Conservation (phyloP, 1,140 invertebrate genomes). For the Saxidomus purpurata region DNA sequence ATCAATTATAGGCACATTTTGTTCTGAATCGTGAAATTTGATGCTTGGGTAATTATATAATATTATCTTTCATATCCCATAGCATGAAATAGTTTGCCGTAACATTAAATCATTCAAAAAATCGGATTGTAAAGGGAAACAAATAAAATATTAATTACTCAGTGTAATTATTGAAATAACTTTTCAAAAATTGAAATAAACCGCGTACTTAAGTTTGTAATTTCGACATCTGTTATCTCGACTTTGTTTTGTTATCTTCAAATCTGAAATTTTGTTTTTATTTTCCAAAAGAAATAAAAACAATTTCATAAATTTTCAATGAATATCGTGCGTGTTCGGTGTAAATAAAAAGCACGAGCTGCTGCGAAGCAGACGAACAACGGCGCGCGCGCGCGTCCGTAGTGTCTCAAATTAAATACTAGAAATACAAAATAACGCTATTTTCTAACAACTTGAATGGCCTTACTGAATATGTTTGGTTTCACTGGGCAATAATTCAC, state of each 20-base stretch:
- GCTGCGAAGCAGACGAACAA: conserved; percentile 22
- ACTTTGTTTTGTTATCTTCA: not conserved
- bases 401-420: conserved; percentile 40
- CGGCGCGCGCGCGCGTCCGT: conserved; percentile 28
- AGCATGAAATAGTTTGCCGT: not conserved
- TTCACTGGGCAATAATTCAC: conserved; percentile 28
- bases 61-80: not conserved
- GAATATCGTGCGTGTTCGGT: not conserved
- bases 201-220: not conserved
- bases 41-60: not conserved
- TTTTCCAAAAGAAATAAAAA: not conserved
- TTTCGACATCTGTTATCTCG: conserved; percentile 36
- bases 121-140: not conserved
- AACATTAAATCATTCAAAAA: conserved; percentile 17
- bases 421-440: conserved; percentile 44
- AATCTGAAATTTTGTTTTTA: not conserved
- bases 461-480: not conserved
- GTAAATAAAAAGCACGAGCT: conserved; percentile 24
- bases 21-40: not conserved
- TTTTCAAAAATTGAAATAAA: not conserved
- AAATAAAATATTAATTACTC: conserved; percentile 43
- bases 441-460: conserved; percentile 45
- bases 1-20: conserved; percentile 2
- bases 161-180: not conserved
- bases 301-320: conserved; percentile 37